phyloP scores from a whole-genome alignment of 2,888 invertebrate species.

The Hymenopus coronatus region DNA sequence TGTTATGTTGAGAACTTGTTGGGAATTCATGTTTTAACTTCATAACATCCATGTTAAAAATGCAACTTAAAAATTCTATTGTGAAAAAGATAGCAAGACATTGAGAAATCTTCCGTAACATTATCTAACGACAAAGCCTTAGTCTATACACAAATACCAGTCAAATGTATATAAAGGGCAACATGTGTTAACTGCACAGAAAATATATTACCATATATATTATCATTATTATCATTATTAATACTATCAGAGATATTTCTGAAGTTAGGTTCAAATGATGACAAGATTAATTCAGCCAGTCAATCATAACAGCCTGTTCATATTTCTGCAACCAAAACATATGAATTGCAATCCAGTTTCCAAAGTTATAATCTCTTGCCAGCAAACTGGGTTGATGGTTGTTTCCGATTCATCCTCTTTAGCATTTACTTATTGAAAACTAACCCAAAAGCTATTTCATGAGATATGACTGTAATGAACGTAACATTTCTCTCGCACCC shows the following conservation, averaged over 20 bases:
- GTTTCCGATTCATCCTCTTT: neutral
- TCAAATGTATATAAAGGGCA: neutral
- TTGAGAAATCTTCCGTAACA: neutral
- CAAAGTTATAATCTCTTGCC: neutral
- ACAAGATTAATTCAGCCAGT: neutral
- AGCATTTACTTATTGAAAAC: neutral
- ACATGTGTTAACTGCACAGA: neutral
- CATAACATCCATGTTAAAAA: neutral
- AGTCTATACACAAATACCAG: neutral
- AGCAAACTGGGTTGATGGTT: neutral
- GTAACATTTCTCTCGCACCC: constrained; percentile 19
- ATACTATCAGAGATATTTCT: neutral
- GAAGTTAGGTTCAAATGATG: neutral
- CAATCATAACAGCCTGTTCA: neutral
- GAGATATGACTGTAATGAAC: constrained; percentile 28
- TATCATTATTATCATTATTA: neutral
- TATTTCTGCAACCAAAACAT: neutral
- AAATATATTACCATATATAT: neutral
- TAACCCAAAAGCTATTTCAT: constrained; percentile 20
- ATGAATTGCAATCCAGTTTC: neutral
- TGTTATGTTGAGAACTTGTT: neutral
- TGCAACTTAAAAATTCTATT: neutral
- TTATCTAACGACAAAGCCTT: neutral
- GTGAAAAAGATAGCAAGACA: neutral
- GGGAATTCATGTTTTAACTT: neutral